These are phyloP conservation scores for Elephantulus edwardii DNA, from an alignment of 2,113 vertebrate genomes.

Conservation along the genomic window DNA sequence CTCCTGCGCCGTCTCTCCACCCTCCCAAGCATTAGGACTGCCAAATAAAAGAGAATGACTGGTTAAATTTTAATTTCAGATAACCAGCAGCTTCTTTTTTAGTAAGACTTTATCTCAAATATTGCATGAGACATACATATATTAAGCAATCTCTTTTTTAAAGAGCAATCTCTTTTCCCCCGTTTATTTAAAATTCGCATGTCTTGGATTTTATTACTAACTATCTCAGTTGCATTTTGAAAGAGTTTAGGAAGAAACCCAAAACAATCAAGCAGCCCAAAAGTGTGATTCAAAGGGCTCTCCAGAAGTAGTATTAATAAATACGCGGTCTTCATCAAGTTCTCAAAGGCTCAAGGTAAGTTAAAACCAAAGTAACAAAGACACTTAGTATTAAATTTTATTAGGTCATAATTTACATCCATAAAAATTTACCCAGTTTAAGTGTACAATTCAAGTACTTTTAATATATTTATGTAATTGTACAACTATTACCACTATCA, in stretches of 20 bases:
- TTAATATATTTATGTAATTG: neutral
- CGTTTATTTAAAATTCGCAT: conserved; percentile 26
- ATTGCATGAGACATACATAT: neutral
- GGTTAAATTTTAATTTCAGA: conserved; percentile 17
- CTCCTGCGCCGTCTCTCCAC: no score
- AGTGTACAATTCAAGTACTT: neutral
- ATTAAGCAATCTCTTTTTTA: neutral
- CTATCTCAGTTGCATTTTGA: neutral
- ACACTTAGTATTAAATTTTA: no score
- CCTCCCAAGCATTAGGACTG: neutral
- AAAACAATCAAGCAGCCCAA: neutral
- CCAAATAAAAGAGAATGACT: neutral
- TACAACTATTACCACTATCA: neutral
- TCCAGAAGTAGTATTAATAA: neutral
- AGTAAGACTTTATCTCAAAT: conserved; percentile 2
- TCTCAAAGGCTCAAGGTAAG: neutral
- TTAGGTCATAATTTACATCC: neutral
- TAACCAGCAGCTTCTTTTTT: neutral
- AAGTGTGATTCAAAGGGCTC: neutral
- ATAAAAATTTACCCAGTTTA: neutral
- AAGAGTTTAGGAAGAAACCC: conserved; percentile 1
- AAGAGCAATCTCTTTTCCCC: neutral
- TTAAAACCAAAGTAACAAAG: neutral
- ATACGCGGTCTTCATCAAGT: neutral
- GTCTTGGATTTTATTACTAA: neutral